Conservation (phyloP, 1,140 invertebrate species). For the Orussus abietinus region DNA sequence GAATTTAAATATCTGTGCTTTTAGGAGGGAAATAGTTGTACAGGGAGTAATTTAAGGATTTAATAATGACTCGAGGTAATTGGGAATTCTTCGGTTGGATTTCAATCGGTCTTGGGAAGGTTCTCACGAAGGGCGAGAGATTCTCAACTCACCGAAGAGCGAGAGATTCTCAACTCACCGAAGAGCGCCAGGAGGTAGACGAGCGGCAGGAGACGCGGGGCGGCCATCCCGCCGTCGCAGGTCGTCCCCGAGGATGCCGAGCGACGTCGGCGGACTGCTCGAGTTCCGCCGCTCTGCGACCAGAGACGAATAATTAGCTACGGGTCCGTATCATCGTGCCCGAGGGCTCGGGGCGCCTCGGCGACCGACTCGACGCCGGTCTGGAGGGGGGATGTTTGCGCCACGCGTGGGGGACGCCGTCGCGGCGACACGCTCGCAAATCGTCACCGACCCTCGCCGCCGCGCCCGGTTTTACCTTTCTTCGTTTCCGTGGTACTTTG, state of each 20-base stretch:
- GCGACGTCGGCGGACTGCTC: constrained; percentile 17
- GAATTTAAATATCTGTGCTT: neutral
- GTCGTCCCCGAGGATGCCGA: constrained; percentile 1
- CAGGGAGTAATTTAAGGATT: neutral
- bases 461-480: constrained; percentile 19
- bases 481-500: neutral
- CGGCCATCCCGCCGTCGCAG: constrained; percentile 37
- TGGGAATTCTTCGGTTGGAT: neutral
- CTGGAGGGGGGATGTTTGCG: constrained; percentile 17
- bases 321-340: constrained; percentile 31
- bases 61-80: neutral
- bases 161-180: constrained; percentile 37
- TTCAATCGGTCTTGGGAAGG: constrained; percentile 11
- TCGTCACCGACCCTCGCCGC: constrained; percentile 17
- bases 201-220: constrained; percentile 40
- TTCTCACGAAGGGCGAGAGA: constrained; percentile 5
- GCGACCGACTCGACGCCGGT: constrained; percentile 1
- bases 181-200: constrained; percentile 40
- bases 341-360: constrained; percentile 17
- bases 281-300: constrained; percentile 29
- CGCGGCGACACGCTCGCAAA: constrained; percentile 20
- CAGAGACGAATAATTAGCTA: constrained; percentile 48
- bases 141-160: constrained; percentile 35
- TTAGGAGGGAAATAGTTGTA: constrained; percentile 7
- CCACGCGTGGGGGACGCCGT: constrained; percentile 19